Evolutionary conservation across 1,140 invertebrate genomes (phyloP).

Genomic region (Babylonia areolata): DNA sequence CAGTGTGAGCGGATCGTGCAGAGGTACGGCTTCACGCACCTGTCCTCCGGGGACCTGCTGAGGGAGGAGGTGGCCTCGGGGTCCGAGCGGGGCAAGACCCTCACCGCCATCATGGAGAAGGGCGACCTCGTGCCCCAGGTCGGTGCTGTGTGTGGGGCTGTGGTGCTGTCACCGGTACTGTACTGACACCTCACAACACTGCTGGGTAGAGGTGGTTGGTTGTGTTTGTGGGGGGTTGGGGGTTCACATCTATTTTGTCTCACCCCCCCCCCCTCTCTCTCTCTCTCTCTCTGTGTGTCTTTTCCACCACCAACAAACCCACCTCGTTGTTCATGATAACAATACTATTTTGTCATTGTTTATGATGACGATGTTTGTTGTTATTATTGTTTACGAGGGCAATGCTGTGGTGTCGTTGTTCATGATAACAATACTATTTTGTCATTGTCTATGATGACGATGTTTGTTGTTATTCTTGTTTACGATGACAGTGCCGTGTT

Average conservation of each 20-base stretch:
- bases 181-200: too few species aligned
- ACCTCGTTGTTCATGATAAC: too few species aligned
- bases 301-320: background rate
- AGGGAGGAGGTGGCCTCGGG: conserved; percentile 76
- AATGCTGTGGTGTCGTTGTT: too few species aligned
- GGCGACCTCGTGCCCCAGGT: conserved; percentile 88
- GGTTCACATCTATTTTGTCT: background rate
- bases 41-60: conserved; percentile 77
- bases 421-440: too few species aligned
- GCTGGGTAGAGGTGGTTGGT: too few species aligned
- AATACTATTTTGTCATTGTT: too few species aligned
- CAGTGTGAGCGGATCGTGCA: conserved; percentile 76
- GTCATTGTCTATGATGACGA: too few species aligned
- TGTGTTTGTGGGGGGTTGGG: too few species aligned
- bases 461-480: too few species aligned
- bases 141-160: background rate
- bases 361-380: too few species aligned
- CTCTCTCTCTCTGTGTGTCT: conserved; percentile 1
- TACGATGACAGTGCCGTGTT: too few species aligned
- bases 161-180: background rate
- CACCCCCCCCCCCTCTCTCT: background rate
- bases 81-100: conserved; percentile 76
- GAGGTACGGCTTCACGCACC: conserved; percentile 76
- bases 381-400: too few species aligned
- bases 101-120: conserved; percentile 83